These are phyloP conservation scores for Distichodus sexfasciatus DNA, from an alignment of 2,797 vertebrate genomes.

Conservation along the genomic window DNA sequence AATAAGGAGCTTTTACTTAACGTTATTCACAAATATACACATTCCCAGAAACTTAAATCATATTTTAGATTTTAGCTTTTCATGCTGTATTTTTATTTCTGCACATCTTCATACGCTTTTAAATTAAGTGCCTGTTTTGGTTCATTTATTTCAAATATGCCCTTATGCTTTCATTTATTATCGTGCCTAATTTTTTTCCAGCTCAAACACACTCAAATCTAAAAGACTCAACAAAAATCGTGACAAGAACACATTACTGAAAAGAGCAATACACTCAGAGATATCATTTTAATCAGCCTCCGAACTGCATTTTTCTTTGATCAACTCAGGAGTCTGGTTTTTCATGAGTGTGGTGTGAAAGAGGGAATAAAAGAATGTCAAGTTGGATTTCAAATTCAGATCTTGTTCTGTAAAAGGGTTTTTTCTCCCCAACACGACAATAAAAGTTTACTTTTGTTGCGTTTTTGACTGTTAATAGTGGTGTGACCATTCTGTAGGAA, in stretches of 20 bases:
- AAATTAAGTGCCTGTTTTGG: conserved; percentile 10
- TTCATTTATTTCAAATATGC: background rate
- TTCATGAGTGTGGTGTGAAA: conserved; percentile 48
- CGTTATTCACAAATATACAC: background rate
- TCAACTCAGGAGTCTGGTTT: conserved; percentile 50
- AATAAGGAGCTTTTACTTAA: too few relatives aligned
- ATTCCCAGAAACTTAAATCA: background rate
- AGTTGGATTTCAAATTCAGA: conserved; percentile 51
- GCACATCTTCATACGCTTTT: background rate
- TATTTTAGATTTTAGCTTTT: too few relatives aligned
- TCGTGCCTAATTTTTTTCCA: background rate
- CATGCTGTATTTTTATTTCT: background rate
- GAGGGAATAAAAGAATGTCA: conserved; percentile 27
- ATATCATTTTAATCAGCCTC: background rate
- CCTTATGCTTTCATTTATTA: background rate
- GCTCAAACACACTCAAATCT: conserved; percentile 8
- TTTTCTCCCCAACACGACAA: conserved; percentile 78
- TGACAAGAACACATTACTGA: background rate
- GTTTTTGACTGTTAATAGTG: conserved; percentile 52
- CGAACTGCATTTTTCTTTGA: conserved; percentile 28
- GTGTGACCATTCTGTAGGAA: conserved; percentile 1
- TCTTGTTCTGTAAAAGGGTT: conserved; percentile 81
- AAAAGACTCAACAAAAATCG: conserved; percentile 2
- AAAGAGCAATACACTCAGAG: conserved; percentile 20
- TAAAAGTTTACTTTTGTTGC: conserved; percentile 87